Evolutionary conservation across 2,888 invertebrate genomes (phyloP).

Genomic region (Euzophera pinguis): DNA sequence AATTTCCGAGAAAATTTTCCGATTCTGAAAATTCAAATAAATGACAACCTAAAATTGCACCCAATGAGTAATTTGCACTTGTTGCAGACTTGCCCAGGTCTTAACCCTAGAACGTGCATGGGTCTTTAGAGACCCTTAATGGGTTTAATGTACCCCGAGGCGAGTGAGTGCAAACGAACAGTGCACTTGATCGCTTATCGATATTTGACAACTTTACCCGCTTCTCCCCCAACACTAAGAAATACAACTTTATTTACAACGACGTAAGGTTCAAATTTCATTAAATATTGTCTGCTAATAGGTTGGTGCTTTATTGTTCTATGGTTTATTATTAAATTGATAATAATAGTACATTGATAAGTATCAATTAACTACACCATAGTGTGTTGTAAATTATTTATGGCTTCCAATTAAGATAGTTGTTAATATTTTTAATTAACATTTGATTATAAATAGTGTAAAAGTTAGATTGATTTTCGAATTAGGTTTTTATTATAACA

Average conservation of each 20-base stretch:
- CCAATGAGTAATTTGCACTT: conserved; percentile 6
- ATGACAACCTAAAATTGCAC: background rate
- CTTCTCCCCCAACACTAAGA: background rate
- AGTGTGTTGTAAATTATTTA: background rate
- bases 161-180: conserved; percentile 20
- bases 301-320: background rate
- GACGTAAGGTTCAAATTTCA: background rate
- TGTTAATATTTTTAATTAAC: conserved; percentile 1
- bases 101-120: conserved; percentile 34
- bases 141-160: conserved; percentile 33
- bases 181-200: conserved; percentile 26
- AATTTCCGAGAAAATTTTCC: too few species aligned
- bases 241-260: background rate
- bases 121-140: conserved; percentile 35
- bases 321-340: conserved; percentile 7
- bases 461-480: background rate
- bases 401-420: background rate
- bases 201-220: conserved; percentile 31
- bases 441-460: background rate
- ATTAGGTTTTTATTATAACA: too few species aligned
- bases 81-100: conserved; percentile 34
- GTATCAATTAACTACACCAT: conserved; percentile 6
- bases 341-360: conserved; percentile 6
- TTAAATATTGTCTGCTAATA: background rate
- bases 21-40: too few species aligned